These are phyloP conservation scores for Eleginops maclovinus DNA, from an alignment of 2,113 vertebrate species.

Conservation along the genomic window DNA sequence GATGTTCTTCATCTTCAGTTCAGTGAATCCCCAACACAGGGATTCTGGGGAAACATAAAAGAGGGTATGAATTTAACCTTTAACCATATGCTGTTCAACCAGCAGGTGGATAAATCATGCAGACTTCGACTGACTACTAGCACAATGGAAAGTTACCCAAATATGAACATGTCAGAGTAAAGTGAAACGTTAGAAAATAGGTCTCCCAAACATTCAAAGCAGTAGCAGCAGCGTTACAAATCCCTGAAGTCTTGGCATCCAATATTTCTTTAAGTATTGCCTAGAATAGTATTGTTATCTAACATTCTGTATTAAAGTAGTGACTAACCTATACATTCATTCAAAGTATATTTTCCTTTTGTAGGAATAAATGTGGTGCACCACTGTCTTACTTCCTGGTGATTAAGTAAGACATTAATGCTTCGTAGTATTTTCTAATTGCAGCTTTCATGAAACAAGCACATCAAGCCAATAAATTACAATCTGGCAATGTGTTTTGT, in stretches of 20 bases:
- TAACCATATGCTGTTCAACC: background rate
- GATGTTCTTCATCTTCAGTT: slow-evolving; percentile 9
- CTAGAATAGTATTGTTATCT: background rate
- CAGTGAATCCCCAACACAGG: slow-evolving; percentile 12
- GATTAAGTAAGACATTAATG: no score
- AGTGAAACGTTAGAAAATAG: background rate
- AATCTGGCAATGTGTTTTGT: no score
- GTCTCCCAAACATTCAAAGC: background rate
- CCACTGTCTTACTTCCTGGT: no score
- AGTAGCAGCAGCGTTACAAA: background rate
- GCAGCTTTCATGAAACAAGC: no score
- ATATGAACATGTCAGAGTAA: background rate
- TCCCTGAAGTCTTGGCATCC: background rate
- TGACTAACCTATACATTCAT: no score
- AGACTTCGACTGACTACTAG: background rate
- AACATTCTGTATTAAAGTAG: background rate
- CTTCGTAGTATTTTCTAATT: no score
- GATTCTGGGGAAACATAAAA: slow-evolving; percentile 11
- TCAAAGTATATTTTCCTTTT: no score
- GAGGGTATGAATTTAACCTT: slow-evolving; percentile 9
- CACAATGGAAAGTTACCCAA: background rate
- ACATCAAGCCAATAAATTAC: no score
- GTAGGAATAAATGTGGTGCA: no score
- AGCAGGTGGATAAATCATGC: background rate
- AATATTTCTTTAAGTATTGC: background rate